phyloP scores from a whole-genome alignment of 2,888 invertebrate genomes.

The Catocala nupta region DNA sequence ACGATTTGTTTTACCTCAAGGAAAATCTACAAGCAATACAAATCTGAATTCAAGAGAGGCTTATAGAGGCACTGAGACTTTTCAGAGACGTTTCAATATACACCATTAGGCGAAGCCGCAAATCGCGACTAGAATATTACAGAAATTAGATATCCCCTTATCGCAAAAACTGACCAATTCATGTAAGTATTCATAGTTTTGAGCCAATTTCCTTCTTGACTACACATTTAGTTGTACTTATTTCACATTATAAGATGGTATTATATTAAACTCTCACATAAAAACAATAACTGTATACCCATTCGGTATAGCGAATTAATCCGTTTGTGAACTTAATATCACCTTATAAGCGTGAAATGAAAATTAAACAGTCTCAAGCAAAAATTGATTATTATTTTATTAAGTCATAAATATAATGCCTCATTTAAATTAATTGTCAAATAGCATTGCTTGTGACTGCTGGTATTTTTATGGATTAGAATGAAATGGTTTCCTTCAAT shows the following conservation, averaged over 20 bases:
- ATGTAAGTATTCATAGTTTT: too few species aligned
- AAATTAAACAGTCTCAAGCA: conserved; percentile 38
- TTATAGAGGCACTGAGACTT: too few species aligned
- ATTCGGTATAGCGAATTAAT: conserved; percentile 12
- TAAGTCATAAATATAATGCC: too few species aligned
- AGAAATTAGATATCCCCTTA: too few species aligned
- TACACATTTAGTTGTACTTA: conserved; percentile 26
- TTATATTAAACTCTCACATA: conserved; percentile 4
- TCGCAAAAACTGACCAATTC: conserved; percentile 3
- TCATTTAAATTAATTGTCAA: too few species aligned
- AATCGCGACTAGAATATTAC: too few species aligned
- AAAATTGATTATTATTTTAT: not conserved
- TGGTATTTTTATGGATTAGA: conserved; percentile 6
- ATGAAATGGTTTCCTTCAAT: conserved; percentile 14
- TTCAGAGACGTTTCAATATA: too few species aligned
- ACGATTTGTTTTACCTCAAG: too few species aligned
- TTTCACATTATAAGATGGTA: conserved; percentile 22
- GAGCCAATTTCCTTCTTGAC: conserved; percentile 36
- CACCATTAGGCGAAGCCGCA: too few species aligned
- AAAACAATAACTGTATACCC: conserved; percentile 18
- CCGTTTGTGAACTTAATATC: conserved; percentile 9
- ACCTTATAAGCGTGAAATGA: conserved; percentile 29
- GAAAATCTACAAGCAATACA: too few species aligned
- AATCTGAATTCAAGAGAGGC: too few species aligned
- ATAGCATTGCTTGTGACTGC: conserved; percentile 22